Base-by-base conservation (phyloP, 2,888 invertebrate species). In the Polia nebulosa region DNA sequence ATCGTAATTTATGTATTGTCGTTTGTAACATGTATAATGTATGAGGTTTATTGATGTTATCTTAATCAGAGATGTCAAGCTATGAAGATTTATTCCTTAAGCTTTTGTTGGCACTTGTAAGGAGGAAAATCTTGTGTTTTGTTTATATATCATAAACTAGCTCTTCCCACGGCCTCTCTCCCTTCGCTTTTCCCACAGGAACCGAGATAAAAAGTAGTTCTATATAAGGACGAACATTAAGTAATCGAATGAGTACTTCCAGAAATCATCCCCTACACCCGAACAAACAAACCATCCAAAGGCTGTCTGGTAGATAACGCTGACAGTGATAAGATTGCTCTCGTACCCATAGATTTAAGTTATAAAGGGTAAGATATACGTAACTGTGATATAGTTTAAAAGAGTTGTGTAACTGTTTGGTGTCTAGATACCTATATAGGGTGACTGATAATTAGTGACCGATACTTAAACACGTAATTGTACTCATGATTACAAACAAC, bases 21-120 rank as follows among this genome's bases (percentile, higher is more conserved):
- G 3, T 39, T 11, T 32, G 25, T 6, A 49, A 15, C 20, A 55
- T 60, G 55, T 52, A 3, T 51, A 20, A 57, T 34, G 13, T 53
- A 65, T 47, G 44, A 51, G 51, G 29, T 25, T 51, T 45, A 25
- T 45, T 52, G 71, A 52, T 32, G 17, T 5, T 17, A 62, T 45
- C 62, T 45, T 27, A 39, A 61, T 69, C 25, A 45, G 45, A 39
- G 17, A 39, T 39, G 61, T 32, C 62, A 32, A 32, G 51, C 60
- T 60, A 9, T 2, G 3, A 25, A 11, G 34, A 60, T 70, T 69
- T 60, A 69, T 60, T 29, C 9, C n/a, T 44, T 2, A 11, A 51
- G 29, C 34, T 51, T 68, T 25, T 25, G 25, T 68, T 36, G 29
- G 56, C 22, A 39, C 36, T 15, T 34, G n/a, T 52, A 13, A 44